Evolutionary conservation across 2,797 vertebrate genomes (phyloP).

Genomic region (Craterocephalus amniculus): DNA sequence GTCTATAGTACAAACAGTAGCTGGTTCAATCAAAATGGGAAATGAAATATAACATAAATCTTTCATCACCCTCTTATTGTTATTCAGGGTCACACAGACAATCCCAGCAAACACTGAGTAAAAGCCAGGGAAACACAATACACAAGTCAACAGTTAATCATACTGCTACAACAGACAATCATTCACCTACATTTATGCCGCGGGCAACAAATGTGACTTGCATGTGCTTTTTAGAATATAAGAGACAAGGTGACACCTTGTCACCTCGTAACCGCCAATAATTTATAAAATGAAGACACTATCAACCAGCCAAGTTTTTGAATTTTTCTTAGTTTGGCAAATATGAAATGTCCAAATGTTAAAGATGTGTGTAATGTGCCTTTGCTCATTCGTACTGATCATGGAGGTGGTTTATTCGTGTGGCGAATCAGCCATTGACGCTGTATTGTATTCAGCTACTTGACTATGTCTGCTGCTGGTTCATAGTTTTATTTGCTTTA

Average conservation of each 20-base stretch:
- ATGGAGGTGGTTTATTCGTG: neutral
- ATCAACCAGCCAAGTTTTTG: slow-evolving; percentile 3
- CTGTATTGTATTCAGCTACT: neutral
- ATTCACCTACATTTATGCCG: slow-evolving; percentile 55
- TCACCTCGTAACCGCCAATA: slow-evolving; percentile 27
- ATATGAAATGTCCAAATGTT: neutral
- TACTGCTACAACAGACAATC: slow-evolving; percentile 51
- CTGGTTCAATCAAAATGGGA: slow-evolving; percentile 51
- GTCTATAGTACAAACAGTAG: slow-evolving; percentile 12
- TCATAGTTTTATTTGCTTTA: neutral
- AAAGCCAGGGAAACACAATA: slow-evolving; percentile 48
- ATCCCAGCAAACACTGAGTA: slow-evolving; percentile 41
- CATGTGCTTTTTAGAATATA: slow-evolving; percentile 26
- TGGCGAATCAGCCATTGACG: neutral
- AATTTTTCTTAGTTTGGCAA: slow-evolving; percentile 3
- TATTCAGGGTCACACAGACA: slow-evolving; percentile 72
- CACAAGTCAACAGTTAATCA: slow-evolving; percentile 64
- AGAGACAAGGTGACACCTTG: slow-evolving; percentile 11
- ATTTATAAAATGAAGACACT: slow-evolving; percentile 9
- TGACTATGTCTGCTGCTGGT: neutral
- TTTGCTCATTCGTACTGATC: neutral
- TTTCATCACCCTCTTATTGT: slow-evolving; percentile 62
- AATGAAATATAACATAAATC: slow-evolving; percentile 72
- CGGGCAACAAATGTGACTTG: slow-evolving; percentile 47
- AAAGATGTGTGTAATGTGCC: neutral